These are phyloP conservation scores for Rhogogaster chlorosoma DNA, from an alignment of 2,888 invertebrate species.

Conservation along the genomic window DNA sequence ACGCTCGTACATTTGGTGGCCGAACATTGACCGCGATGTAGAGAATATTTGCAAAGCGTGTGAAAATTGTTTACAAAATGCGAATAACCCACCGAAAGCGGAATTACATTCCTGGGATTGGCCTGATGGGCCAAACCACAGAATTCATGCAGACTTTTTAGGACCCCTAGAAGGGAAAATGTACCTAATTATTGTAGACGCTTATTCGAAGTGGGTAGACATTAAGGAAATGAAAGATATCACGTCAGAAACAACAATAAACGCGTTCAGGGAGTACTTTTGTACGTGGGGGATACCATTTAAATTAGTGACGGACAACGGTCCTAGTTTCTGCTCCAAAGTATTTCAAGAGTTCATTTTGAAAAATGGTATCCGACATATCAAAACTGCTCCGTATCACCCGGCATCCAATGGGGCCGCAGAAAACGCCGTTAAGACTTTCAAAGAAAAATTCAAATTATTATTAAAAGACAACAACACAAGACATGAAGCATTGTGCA, in stretches of 20 bases:
- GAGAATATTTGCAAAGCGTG: conserved; percentile 58
- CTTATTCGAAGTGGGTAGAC: conserved; percentile 60
- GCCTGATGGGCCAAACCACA: conserved; percentile 35
- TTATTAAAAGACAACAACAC: conserved; percentile 32
- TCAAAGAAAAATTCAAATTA: conserved; percentile 55
- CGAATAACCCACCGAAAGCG: conserved; percentile 40
- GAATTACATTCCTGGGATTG: conserved; percentile 34
- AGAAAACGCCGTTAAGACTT: conserved; percentile 50
- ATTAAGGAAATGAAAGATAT: conserved; percentile 18
- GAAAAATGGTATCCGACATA: conserved; percentile 49
- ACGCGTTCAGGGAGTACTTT: conserved; percentile 3
- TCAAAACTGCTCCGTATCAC: conserved; percentile 45
- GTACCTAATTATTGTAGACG: conserved; percentile 57
- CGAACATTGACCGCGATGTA: conserved; percentile 47
- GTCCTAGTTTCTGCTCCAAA: conserved; percentile 49
- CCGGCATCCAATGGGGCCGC: conserved; percentile 38
- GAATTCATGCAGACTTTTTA: conserved; percentile 45
- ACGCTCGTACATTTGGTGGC: conserved; percentile 55
- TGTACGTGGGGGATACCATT: conserved; percentile 51
- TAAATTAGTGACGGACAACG: conserved; percentile 51
- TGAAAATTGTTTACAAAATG: conserved; percentile 54
- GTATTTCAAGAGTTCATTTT: conserved; percentile 50
- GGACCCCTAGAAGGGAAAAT: conserved; percentile 52
- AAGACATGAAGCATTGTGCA: not conserved
- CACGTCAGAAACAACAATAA: conserved; percentile 29